Evolutionary conservation across 1,140 invertebrate genomes (phyloP).

Genomic region (Cydia pomonella): DNA sequence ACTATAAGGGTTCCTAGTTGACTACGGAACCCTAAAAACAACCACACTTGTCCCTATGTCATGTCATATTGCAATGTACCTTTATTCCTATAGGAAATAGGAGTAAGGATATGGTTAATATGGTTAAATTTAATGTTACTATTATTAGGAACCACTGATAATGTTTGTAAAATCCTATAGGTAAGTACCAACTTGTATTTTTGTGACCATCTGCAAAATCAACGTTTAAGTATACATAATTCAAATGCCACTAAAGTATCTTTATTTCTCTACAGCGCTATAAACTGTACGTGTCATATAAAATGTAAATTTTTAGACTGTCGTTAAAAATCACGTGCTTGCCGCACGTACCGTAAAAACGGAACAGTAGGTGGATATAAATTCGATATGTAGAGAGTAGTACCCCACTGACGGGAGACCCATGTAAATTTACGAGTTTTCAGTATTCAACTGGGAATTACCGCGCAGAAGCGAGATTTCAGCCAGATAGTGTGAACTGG

Average conservation of each 20-base stretch:
- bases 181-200: too few species aligned
- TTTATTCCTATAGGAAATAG: too few species aligned
- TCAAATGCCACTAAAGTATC: conserved; percentile 46
- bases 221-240: neutral
- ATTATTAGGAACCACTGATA: too few species aligned
- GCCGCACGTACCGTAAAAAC: conserved; percentile 67
- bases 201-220: neutral
- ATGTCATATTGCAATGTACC: too few species aligned
- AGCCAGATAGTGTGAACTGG: conserved; percentile 52
- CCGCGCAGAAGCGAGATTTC: conserved; percentile 56
- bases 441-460: conserved; percentile 70
- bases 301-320: conserved; percentile 71
- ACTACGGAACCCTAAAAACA: too few species aligned
- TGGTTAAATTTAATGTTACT: too few species aligned
- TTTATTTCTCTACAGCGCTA: conserved; percentile 48
- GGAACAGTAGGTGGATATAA: conserved; percentile 53
- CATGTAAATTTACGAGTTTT: conserved; percentile 72
- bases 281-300: conserved; percentile 54
- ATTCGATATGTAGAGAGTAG: conserved; percentile 58
- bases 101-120: too few species aligned
- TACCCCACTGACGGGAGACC: conserved; percentile 53
- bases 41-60: too few species aligned
- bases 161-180: too few species aligned
- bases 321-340: conserved; percentile 72
- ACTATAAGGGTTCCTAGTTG: too few species aligned